phyloP scores from a whole-genome alignment of 2,797 vertebrate genomes.

The Onychomys torridus region DNA sequence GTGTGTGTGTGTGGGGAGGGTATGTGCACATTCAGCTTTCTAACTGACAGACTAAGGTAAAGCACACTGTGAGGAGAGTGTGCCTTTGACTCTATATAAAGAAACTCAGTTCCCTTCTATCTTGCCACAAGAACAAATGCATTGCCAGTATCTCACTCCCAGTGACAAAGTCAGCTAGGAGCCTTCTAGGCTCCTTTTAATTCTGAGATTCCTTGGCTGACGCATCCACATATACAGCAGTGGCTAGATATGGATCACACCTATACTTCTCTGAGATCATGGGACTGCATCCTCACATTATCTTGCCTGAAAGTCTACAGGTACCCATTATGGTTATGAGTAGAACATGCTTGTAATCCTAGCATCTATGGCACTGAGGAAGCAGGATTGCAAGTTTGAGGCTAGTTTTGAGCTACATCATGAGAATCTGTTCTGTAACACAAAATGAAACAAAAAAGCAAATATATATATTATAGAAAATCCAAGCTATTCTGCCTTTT shows the following conservation, averaged over 20 bases:
- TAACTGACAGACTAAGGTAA: not conserved
- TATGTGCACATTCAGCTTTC: not conserved
- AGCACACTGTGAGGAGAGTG: not conserved
- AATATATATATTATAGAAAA: not conserved
- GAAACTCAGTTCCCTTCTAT: not conserved
- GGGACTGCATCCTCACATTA: not conserved
- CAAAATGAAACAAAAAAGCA: not conserved
- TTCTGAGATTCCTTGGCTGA: not conserved
- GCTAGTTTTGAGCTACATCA: too few relatives aligned
- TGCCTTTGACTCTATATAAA: not conserved
- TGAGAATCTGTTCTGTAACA: not conserved
- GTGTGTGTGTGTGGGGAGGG: too few relatives aligned
- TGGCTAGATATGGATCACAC: not conserved
- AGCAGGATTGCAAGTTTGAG: not conserved
- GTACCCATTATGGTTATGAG: fast-evolving
- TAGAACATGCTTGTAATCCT: not conserved
- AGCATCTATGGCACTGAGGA: too few relatives aligned
- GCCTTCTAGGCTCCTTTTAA: not conserved
- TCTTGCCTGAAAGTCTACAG: not conserved
- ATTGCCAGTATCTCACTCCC: not conserved
- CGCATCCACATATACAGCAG: not conserved
- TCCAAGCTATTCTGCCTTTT: not conserved
- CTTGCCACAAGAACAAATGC: not conserved
- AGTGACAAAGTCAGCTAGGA: not conserved
- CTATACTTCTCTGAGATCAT: not conserved